phyloP scores from a whole-genome alignment of 1,140 invertebrate genomes.

The Drosophila setifemur region DNA sequence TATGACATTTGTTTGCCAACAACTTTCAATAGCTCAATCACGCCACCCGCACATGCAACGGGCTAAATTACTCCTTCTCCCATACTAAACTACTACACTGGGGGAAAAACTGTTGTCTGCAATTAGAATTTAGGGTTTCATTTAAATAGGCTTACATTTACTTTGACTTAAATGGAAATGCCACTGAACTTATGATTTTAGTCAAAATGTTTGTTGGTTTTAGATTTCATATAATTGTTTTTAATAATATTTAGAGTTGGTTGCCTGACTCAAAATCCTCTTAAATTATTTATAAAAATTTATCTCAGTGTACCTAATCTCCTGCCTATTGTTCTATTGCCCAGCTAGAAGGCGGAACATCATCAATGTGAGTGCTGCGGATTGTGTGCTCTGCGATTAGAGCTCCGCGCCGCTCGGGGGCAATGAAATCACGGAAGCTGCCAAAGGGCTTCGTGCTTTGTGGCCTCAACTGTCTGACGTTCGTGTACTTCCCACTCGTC shows the following conservation, averaged over 20 bases:
- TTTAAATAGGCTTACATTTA: too few species aligned
- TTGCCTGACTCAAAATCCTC: too few species aligned
- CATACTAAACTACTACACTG: neutral
- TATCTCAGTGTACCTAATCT: neutral
- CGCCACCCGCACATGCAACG: constrained; percentile 58
- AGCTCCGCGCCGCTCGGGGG: constrained; percentile 63
- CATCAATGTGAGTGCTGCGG: constrained; percentile 75
- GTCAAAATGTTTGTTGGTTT: too few species aligned
- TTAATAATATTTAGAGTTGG: too few species aligned
- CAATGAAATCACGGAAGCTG: constrained; percentile 82
- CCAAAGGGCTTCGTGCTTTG: constrained; percentile 79
- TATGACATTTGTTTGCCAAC: constrained; percentile 80
- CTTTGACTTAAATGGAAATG: too few species aligned
- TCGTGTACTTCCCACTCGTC: constrained; percentile 75
- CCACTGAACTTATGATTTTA: too few species aligned
- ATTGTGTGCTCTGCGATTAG: constrained; percentile 59
- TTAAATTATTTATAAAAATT: too few species aligned
- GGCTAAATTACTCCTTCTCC: neutral
- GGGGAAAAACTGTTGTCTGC: neutral
- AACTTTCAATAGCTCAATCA: constrained; percentile 79
- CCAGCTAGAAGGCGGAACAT: constrained; percentile 51
- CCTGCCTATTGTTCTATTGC: neutral
- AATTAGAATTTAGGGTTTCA: neutral
- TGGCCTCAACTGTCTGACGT: constrained; percentile 78
- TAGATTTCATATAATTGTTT: too few species aligned